Evolutionary conservation across 2,113 vertebrate species (phyloP).

Genomic region (Hirundichthys speculiger): DNA sequence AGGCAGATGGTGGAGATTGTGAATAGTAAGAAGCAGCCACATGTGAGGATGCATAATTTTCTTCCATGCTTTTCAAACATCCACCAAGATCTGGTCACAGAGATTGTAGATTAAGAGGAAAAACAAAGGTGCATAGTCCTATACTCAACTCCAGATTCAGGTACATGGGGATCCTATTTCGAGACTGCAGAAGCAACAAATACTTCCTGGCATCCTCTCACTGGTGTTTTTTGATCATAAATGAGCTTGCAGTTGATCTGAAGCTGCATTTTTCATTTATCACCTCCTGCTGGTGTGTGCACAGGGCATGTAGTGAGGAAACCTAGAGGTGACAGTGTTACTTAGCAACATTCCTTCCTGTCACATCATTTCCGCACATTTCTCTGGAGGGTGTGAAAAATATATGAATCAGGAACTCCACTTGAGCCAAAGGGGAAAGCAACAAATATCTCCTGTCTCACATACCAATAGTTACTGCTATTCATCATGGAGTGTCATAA

Average conservation of each 20-base stretch:
- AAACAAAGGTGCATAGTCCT: not conserved
- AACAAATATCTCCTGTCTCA: not conserved
- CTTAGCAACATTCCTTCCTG: conserved; percentile 6
- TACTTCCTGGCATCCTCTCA: conserved; percentile 1
- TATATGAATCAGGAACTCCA: conserved; percentile 4
- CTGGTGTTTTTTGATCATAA: not conserved
- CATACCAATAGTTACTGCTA: not conserved
- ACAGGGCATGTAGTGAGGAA: conserved; percentile 1
- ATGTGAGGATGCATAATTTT: not conserved
- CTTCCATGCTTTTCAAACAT: not conserved
- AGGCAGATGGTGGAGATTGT: conserved; percentile 54
- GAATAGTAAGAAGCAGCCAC: conserved; percentile 23
- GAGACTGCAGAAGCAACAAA: not conserved
- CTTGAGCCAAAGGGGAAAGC: not conserved
- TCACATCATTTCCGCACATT: not conserved
- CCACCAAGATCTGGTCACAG: not conserved
- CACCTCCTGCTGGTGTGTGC: conserved; percentile 27
- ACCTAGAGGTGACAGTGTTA: conserved; percentile 7
- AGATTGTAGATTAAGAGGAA: not conserved
- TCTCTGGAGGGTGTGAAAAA: conserved; percentile 16
- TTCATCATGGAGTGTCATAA: not conserved
- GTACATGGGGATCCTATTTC: not conserved
- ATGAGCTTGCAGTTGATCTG: conserved; percentile 18
- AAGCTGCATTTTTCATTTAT: conserved; percentile 31
- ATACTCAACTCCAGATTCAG: not conserved